phyloP scores from a whole-genome alignment of 2,113 vertebrate species.

The Acinonyx jubatus region DNA sequence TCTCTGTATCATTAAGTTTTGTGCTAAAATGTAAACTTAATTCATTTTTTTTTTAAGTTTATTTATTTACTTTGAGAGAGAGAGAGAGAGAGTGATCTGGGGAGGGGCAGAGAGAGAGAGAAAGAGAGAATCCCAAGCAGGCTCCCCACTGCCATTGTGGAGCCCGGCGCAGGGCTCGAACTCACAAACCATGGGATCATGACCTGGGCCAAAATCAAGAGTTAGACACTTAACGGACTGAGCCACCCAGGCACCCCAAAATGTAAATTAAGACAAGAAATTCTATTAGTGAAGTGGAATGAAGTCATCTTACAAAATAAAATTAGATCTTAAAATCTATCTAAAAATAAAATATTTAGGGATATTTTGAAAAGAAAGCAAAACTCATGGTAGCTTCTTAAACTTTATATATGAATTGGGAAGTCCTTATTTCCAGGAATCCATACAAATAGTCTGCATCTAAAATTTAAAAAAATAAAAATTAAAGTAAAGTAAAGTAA shows the following conservation, averaged over 20 bases:
- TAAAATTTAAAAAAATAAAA: not conserved
- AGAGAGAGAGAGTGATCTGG: too few species aligned
- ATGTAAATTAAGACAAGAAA: not conserved
- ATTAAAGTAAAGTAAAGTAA: not conserved
- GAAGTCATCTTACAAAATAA: not conserved
- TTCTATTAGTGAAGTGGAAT: not conserved
- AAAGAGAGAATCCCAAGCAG: too few species aligned
- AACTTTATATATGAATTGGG: not conserved
- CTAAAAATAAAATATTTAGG: not conserved
- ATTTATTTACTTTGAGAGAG: too few species aligned
- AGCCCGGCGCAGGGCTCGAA: too few species aligned
- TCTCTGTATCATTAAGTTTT: not conserved
- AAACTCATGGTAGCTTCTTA: not conserved
- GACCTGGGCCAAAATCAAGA: too few species aligned
- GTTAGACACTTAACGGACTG: too few species aligned
- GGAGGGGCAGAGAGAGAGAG: too few species aligned
- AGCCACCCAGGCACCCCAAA: not conserved
- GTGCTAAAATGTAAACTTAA: not conserved
- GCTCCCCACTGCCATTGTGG: too few species aligned
- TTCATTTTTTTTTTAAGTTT: too few species aligned
- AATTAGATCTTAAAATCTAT: not conserved
- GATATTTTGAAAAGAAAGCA: not conserved
- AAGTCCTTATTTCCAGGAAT: not conserved
- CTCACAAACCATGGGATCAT: too few species aligned
- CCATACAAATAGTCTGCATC: not conserved